phyloP scores from a whole-genome alignment of 1,140 invertebrate genomes.

The Diabrotica undecimpunctata region DNA sequence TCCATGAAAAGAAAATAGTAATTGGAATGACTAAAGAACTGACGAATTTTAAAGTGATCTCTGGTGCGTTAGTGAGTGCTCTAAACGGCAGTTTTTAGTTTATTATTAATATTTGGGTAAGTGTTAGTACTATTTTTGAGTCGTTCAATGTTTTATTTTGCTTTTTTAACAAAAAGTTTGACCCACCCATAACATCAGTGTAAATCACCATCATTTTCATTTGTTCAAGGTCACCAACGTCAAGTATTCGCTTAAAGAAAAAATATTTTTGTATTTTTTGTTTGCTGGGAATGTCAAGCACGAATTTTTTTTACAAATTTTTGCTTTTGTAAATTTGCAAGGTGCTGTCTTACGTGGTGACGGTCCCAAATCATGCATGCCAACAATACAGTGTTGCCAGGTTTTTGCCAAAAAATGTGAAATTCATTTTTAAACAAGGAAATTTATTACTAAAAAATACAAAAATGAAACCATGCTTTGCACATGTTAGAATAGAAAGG shows the following conservation, averaged over 20 bases:
- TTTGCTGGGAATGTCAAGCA: too few species aligned
- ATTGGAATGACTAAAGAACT: conserved; percentile 25
- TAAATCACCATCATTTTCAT: conserved; percentile 32
- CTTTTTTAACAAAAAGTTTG: conserved; percentile 18
- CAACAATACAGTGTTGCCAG: conserved; percentile 6
- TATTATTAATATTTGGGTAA: conserved; percentile 16
- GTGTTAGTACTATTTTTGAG: conserved; percentile 16
- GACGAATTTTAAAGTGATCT: conserved; percentile 17
- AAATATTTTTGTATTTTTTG: too few species aligned
- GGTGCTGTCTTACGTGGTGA: conserved; percentile 5
- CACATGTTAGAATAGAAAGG: too few species aligned
- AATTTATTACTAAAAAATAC: too few species aligned
- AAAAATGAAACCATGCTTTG: too few species aligned
- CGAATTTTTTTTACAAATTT: not conserved
- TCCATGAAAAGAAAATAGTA: conserved; percentile 25
- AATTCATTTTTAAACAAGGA: too few species aligned
- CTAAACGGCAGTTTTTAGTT: conserved; percentile 17
- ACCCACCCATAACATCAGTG: conserved; percentile 35
- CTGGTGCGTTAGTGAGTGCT: conserved; percentile 24
- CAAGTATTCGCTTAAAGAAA: conserved; percentile 11
- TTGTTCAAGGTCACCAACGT: conserved; percentile 37
- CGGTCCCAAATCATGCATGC: conserved; percentile 16
- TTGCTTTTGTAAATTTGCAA: not conserved
- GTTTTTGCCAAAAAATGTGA: not conserved
- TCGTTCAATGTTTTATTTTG: conserved; percentile 12